Evolutionary conservation across 2,113 vertebrate species (phyloP), one percentile per base, ranked within the genome.

Genomic region (Hemicordylus capensis): DNA sequence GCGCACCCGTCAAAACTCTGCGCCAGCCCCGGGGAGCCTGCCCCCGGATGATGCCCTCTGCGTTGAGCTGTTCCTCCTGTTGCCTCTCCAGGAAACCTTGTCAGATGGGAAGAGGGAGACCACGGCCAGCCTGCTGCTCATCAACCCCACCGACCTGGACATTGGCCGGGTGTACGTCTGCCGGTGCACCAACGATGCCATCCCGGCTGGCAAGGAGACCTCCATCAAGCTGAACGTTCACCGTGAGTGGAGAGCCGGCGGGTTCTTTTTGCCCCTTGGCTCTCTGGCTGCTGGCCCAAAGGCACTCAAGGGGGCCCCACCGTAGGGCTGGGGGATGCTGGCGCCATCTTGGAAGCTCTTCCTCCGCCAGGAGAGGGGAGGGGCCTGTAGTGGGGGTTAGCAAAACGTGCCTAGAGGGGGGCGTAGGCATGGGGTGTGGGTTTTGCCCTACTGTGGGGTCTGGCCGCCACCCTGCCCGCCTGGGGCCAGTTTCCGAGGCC

Each of bases 141-240:
- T 99, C 91, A 95, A 95, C 26, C 98, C 98, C 0, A 95, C 96
- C 0, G 98, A 99, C 93, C 96, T 96, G 1, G 98, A 99, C 95
- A 98, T 98, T 0, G 97, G 98, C 7, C 88, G 97, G 0, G 97
- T 98, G 44, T 98, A 97, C 93, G 97, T 97, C 54, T 99, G 98
- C 66, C 97, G 97, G 63, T 97, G 98, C 67, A 91, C 95, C 89
- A 99, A 99, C 10, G 97, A 97, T 0, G 98, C 98, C 12, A 88
- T 97, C 78, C 98, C 98, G 0, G 95, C 89, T 0, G 98, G 98
- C 81, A 99, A 97, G 93, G 96, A 97, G 91, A 95, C 97, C 7
- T 97, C 95, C 0, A 89, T 99, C n/a, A 95, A 94, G 78, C 98
- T 99, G 19, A 98, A 99, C 0, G 97, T 99, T 11, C 98, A 99